Evolutionary conservation across 2,888 invertebrate species (phyloP).

Genomic region (Drosophila paranaensis): DNA sequence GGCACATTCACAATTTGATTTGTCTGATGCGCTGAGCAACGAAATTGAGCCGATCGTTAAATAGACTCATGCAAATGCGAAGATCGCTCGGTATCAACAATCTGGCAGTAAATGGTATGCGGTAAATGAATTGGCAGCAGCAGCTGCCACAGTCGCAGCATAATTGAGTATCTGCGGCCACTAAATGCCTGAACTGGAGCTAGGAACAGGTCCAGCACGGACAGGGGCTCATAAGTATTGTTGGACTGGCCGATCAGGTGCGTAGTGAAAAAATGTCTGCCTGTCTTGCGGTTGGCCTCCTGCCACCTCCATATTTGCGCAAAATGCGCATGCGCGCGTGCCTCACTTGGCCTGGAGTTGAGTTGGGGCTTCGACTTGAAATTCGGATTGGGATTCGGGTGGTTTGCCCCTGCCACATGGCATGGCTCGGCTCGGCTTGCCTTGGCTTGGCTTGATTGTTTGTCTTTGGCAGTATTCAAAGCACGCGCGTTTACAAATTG

Average conservation of each 20-base stretch:
- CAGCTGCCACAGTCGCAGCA: conserved; percentile 26
- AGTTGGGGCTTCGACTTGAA: conserved; percentile 14
- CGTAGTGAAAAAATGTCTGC: conserved; percentile 47
- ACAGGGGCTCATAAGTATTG: conserved; percentile 39
- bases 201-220: conserved; percentile 34
- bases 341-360: conserved; percentile 58
- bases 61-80: conserved; percentile 51
- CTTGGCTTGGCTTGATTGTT: conserved; percentile 41
- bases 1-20: conserved; percentile 39
- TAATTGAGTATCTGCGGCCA: conserved; percentile 53
- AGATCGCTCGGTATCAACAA: conserved; percentile 19
- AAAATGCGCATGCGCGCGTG: conserved; percentile 65
- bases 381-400: conserved; percentile 31
- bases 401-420: conserved; percentile 10
- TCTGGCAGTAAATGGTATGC: conserved; percentile 24
- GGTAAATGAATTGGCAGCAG: conserved; percentile 27
- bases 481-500: conserved; percentile 80
- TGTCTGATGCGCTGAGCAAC: conserved; percentile 26
- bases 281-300: conserved; percentile 46
- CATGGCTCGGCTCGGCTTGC: conserved; percentile 12
- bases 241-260: conserved; percentile 37
- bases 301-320: conserved; percentile 62
- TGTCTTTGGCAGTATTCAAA: conserved; percentile 68
- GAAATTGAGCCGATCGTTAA: conserved; percentile 42
- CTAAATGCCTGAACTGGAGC: conserved; percentile 40